A percentile compares a stretch with the other conserved stretches of the same genome.
Evolutionary conservation across 2,888 invertebrate species (phyloP).

Genomic region (Acanthococcus lagerstroemiae): DNA sequence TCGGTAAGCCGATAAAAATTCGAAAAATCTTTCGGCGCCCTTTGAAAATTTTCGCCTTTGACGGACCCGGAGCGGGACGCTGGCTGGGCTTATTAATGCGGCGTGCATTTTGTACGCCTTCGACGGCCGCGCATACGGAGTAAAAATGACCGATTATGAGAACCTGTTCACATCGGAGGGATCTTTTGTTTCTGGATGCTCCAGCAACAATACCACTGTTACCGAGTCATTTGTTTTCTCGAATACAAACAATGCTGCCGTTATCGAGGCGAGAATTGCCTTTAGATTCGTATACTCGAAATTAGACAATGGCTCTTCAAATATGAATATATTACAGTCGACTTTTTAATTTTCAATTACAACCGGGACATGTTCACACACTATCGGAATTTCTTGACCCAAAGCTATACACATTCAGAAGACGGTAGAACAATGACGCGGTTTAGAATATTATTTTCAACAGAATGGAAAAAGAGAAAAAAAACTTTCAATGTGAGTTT

Average conservation of each 20-base stretch:
- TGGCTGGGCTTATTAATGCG: neutral
- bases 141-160: slow-evolving; percentile 29
- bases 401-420: slow-evolving; percentile 27
- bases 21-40: neutral
- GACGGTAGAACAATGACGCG: neutral
- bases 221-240: slow-evolving; percentile 27
- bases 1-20: neutral
- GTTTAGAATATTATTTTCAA: neutral
- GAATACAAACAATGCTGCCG: slow-evolving; percentile 25
- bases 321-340: slow-evolving; percentile 28
- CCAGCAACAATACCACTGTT: slow-evolving; percentile 21
- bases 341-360: slow-evolving; percentile 27
- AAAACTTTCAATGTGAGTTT: neutral
- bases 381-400: slow-evolving; percentile 27
- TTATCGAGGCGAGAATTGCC: slow-evolving; percentile 22
- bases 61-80: neutral
- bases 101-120: neutral
- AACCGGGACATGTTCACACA: slow-evolving; percentile 27
- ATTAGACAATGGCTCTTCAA: slow-evolving; percentile 29
- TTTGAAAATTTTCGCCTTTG: neutral
- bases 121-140: neutral
- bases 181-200: slow-evolving; percentile 23
- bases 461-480: neutral
- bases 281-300: slow-evolving; percentile 24
- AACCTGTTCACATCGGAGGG: slow-evolving; percentile 10